phyloP scores from a whole-genome alignment of 2,888 invertebrate species.

The Tipula vernalis region DNA sequence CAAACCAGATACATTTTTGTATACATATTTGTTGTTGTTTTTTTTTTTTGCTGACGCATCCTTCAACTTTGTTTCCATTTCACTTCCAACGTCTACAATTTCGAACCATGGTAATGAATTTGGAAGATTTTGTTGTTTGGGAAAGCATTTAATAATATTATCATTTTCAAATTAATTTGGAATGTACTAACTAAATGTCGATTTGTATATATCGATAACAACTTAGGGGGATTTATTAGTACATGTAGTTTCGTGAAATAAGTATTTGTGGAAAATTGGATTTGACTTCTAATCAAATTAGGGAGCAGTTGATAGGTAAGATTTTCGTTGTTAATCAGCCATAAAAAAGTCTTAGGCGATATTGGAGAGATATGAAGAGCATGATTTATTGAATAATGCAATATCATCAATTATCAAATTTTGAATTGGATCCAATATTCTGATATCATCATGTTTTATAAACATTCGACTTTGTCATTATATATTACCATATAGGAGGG shows the following conservation, averaged over 20 bases:
- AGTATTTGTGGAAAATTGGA: background rate
- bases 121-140: background rate
- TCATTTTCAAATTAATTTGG: background rate
- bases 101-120: background rate
- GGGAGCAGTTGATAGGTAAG: background rate
- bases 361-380: background rate
- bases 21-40: background rate
- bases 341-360: background rate
- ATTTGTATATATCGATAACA: background rate
- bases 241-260: background rate
- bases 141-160: background rate
- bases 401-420: background rate
- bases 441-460: background rate
- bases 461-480: background rate
- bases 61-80: background rate
- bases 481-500: background rate
- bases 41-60: background rate
- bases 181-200: background rate
- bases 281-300: background rate
- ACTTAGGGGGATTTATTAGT: background rate
- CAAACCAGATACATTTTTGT: background rate
- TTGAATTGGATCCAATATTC: background rate
- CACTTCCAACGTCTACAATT: background rate
- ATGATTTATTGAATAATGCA: background rate
- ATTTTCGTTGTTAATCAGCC: background rate